A percentile compares a stretch with the other conserved stretches of the same genome.
These are phyloP conservation scores for Gallinago undulata DNA, from an alignment of 2,113 vertebrate species.

Conservation along the genomic window DNA sequence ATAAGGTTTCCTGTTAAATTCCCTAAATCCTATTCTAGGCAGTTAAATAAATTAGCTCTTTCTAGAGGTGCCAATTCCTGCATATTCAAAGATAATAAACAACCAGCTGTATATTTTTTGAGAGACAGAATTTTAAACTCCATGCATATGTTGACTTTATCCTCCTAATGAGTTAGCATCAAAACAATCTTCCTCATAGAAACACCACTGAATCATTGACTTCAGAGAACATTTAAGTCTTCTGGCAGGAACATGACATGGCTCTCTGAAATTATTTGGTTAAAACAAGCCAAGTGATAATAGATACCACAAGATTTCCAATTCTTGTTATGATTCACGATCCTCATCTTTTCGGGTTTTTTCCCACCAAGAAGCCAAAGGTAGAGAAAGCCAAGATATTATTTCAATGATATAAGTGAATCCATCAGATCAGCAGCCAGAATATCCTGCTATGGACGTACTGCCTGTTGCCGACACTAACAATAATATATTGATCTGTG, in stretches of 20 bases:
- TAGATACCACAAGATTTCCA: slow-evolving; percentile 16
- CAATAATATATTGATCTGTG: not conserved
- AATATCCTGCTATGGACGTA: not conserved
- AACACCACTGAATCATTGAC: not conserved
- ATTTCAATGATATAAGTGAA: slow-evolving; percentile 9
- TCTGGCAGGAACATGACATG: not conserved
- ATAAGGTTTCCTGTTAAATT: not conserved
- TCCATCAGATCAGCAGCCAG: not conserved
- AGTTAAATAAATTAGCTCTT: slow-evolving; percentile 1
- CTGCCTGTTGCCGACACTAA: not conserved
- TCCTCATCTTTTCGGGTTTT: not conserved
- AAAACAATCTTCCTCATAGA: not conserved
- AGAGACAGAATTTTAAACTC: not conserved
- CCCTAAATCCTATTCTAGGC: not conserved
- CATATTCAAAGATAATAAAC: not conserved
- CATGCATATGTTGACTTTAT: not conserved
- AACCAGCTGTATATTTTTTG: not conserved
- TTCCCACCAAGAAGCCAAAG: not conserved
- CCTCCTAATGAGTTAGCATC: not conserved
- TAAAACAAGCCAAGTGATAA: slow-evolving; percentile 15
- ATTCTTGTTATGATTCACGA: not conserved
- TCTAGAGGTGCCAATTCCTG: not conserved
- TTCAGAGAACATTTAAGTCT: slow-evolving; percentile 10
- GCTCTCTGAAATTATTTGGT: not conserved
- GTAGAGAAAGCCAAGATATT: slow-evolving; percentile 7